Base-by-base conservation (phyloP, 2,113 vertebrate genomes). In the Boleophthalmus pectinirostris region DNA sequence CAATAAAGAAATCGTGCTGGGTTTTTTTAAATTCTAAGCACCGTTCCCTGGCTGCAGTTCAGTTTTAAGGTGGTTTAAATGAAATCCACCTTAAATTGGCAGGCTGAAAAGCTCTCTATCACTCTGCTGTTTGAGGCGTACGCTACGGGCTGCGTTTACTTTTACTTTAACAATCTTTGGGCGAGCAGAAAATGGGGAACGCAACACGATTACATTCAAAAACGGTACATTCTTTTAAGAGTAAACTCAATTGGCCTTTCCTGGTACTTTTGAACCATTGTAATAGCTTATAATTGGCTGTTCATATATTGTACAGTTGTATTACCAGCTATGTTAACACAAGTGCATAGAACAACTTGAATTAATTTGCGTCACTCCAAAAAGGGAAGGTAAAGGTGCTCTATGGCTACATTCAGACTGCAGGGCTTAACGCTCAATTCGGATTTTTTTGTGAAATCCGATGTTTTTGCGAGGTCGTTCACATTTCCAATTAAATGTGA, bases 201-300 rank as follows among this genome's bases (percentile, higher is more conserved):
- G 72, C 25, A 3, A 15, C 10, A 71, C 33, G 21, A 46, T 68
- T 92, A 93, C 91, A 93, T 91, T 93, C 91, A 87, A 68, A 74
- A 86, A 69, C 49, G 82, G 70, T 90, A 91, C 90, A 91, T 91
- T 92, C 89, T 35, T 69, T 68, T 69, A 45, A 58, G 71, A 74
- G 72, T 68, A 38, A 68, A 79, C 15, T 69, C 54, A 12, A 29
- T 70, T 72, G 73, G 43, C 6, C n/a, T 21, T 20, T 21, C 51
- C 9, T 21, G 20, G 24, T 10, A 33, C 15, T 29, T 61, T 61
- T 60, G 57, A 60, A 60, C 57, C 57, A 60, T 18, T 29, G 18
- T 20, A 13, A 33, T 29, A 61, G 24, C 58, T 61, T 61, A 61
- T 33, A 33, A 33, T 18, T 33, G 58, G 25, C 58, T 33, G 58